Base-by-base conservation (phyloP, 2,888 invertebrate genomes). In the Notocelia uddmanniana region DNA sequence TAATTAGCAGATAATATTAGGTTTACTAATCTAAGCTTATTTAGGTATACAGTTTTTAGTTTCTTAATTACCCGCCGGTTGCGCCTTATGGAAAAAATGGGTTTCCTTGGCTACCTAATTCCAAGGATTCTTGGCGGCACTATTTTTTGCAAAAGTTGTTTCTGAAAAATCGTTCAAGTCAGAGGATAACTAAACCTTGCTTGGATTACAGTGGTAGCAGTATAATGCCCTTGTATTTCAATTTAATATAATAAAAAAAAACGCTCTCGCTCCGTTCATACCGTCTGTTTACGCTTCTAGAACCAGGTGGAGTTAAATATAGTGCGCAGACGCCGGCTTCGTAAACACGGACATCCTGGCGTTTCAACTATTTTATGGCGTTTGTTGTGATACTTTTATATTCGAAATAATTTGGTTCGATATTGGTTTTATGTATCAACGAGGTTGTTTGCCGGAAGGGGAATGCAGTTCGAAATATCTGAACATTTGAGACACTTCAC, bases 241-340 rank as follows among this genome's bases (percentile, higher is more conserved):
- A 26, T 26, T 55, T 26, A 13, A 31, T 31, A 13, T 50, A 50
- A 19, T 48, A 50, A n/a, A 15, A 37, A n/a, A 0, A 64, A 64
- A 54, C 64, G 19, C 21, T 21, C 15, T 21, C 52, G 45, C 41
- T 67, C 19, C 45, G 57, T 67, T 57, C 41, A 67, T 45, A 45
- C 55, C 18, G 31, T 57, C 15, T 64, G 66, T 67, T 67, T 67
- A 57, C 66, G 66, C 66, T 57, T 67, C 41, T 57, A 67, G 66
- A 34, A 37, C 66, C 66, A 67, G 66, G 66, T 67, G 66, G 55
- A 26, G 54, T 55, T 67, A 67, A 57, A 67, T 67, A 57, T 67
- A 67, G 66, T 13, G 26, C 66, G 45, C 41, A 57, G 57, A 26
- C 66, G 66, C 26, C 66, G 45, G 66, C 34, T 45, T 21, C 3